A percentile compares a stretch with the other conserved stretches of the same genome.
Conservation (phyloP, 30 jellyfish, hydroid and myxozoan genomes). For the Phacellophora camtschatica region DNA sequence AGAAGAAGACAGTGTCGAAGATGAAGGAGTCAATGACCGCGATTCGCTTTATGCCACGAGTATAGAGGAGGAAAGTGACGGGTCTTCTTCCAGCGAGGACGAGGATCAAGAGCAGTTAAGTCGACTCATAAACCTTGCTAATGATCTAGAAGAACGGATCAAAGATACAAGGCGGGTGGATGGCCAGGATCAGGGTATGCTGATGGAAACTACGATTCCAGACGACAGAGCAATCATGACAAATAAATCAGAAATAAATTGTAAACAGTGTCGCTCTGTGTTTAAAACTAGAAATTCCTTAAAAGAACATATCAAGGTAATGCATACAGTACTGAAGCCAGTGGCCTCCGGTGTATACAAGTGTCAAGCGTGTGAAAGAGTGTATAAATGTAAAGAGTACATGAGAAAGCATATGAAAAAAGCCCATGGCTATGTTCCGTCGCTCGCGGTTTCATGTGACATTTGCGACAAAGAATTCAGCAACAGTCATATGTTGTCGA, state of each 20-base stretch:
- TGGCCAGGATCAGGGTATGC: not conserved
- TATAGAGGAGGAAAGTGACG: not conserved
- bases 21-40: not conserved
- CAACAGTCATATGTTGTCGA: not conserved
- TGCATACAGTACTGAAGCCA: not conserved
- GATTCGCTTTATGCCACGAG: not conserved
- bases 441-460: not conserved
- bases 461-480: not conserved
- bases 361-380: no score
- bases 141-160: not conserved
- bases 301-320: not conserved
- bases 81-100: not conserved
- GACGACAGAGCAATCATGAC: not conserved
- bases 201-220: not conserved
- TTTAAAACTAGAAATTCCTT: not conserved
- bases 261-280: not conserved
- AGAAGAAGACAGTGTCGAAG: not conserved
- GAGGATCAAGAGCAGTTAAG: not conserved
- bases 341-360: no score
- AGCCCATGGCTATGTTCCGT: no score
- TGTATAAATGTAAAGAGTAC: no score
- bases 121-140: not conserved
- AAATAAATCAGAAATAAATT: not conserved
- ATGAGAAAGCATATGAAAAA: no score
- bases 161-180: not conserved